These are phyloP conservation scores for Torymus texanus DNA, from an alignment of 2,888 invertebrate species.

Conservation along the genomic window DNA sequence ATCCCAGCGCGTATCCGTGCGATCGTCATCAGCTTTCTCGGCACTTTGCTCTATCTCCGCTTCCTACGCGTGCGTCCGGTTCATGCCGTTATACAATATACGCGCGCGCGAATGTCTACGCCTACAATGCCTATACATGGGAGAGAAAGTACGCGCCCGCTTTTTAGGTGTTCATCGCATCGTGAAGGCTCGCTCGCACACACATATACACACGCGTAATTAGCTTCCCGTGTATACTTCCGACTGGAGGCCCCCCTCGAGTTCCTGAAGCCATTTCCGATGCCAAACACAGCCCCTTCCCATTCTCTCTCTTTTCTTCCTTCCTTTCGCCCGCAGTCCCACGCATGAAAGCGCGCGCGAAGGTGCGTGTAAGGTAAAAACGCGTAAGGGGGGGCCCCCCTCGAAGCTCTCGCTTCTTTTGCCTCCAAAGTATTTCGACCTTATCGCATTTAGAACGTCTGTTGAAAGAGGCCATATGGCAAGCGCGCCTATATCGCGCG, in stretches of 20 bases:
- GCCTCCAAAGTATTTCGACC: conserved; percentile 58
- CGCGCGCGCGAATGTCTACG: neutral
- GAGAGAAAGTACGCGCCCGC: neutral
- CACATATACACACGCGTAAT: conserved; percentile 36
- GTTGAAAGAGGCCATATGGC: conserved; percentile 7
- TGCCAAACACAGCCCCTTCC: conserved; percentile 31
- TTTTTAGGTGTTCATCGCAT: conserved; percentile 57
- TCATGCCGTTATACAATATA: no score
- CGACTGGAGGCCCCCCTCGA: conserved; percentile 58
- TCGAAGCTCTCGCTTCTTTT: conserved; percentile 52
- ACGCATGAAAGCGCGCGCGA: conserved; percentile 68
- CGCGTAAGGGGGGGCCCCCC: conserved; percentile 56
- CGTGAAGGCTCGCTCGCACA: conserved; percentile 62
- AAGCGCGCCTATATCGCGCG: conserved; percentile 37
- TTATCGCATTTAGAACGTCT: conserved; percentile 56
- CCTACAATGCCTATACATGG: conserved; percentile 8
- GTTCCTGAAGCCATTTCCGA: conserved; percentile 71
- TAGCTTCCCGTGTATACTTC: conserved; percentile 63
- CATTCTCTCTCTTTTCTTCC: conserved; percentile 51
- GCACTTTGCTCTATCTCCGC: neutral
- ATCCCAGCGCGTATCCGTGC: conserved; percentile 6
- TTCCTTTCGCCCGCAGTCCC: conserved; percentile 71
- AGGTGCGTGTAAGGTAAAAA: conserved; percentile 60
- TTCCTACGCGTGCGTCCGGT: no score
- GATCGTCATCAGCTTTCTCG: neutral